Evolutionary conservation across 2,113 vertebrate species (phyloP), one percentile per base, ranked within the genome.

Genomic region (Motacilla tschutschensis): DNA sequence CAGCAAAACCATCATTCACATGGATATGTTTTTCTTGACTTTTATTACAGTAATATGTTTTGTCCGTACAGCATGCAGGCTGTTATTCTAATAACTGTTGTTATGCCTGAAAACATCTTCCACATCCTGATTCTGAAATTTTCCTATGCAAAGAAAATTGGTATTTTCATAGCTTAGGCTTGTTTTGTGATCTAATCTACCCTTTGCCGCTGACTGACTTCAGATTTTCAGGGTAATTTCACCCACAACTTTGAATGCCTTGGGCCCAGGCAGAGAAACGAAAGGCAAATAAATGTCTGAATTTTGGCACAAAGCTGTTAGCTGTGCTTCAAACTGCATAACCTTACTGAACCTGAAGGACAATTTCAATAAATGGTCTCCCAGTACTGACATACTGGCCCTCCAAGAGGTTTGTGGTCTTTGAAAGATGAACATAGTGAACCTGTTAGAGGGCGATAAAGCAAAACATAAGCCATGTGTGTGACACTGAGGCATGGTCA

Each of bases 41-140:
- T 85, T 85, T 86, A 60, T 87, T 86, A 54, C 7, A 85, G 70
- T 44, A 75, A 65, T 85, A 70, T 50, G 29, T 89, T 92, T 91
- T 89, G 69, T 75, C 77, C 79, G 31, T 83, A 62, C 63, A 43
- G 25, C 51, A 36, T 72, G 58, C 43, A 72, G 65, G 54, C 66
- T 83, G 33, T 85, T 91, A 76, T 73, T 88, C 73, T 91, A 87
- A 75, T 91, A 88, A 85, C 77, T 67, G 48, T 70, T 80, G 41
- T 91, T 87, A 74, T 89, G n/a, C 51, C 58, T 85, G 66, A 60
- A 89, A 93, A 81, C 48, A 70, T 60, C 63, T 65, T 70, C 38
- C 9, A 47, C 3, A 4, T 89, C 38, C 59, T 3, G 3, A 64
- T 92, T 80, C 70, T 59, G 58, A 83, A 75, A 87, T 79, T 81